These are phyloP conservation scores for Pomatorhinus ruficollis DNA, from an alignment of 2,113 vertebrate genomes.

Conservation along the genomic window DNA sequence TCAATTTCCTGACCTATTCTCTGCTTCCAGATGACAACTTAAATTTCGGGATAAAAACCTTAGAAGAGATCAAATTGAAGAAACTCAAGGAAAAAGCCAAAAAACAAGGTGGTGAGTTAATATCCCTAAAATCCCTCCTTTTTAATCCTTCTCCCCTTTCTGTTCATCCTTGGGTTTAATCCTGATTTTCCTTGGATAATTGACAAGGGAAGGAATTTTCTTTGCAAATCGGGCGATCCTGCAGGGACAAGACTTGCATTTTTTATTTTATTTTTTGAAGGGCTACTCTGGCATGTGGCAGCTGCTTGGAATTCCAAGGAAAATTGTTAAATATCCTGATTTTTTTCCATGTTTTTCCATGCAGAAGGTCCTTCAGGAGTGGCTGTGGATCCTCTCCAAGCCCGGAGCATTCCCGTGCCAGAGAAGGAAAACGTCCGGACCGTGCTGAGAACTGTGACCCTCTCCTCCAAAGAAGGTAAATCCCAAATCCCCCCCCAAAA, in stretches of 20 bases:
- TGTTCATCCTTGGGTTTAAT: background rate
- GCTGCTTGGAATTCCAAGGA: background rate
- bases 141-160: background rate
- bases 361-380: conserved; percentile 69
- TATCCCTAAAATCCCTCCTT: background rate
- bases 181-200: background rate
- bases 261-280: rapidly evolving
- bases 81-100: conserved; percentile 88
- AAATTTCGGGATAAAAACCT: conserved; percentile 91
- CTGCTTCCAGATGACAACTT: conserved; percentile 77
- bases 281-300: background rate
- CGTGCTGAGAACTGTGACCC: conserved; percentile 69
- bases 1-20: background rate
- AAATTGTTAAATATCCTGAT: background rate
- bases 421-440: conserved; percentile 84
- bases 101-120: conserved; percentile 77
- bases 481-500: background rate
- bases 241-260: rapidly evolving
- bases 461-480: conserved; percentile 79
- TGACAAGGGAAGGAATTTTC: rapidly evolving
- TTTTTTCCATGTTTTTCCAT: background rate
- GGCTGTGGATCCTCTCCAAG: conserved; percentile 47
- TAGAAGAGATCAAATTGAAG: conserved; percentile 91
- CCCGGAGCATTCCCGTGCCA: conserved; percentile 64
- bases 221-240: rapidly evolving